Evolutionary conservation across 2,797 vertebrate species (phyloP), one percentile per base, ranked within the genome.

Genomic region (Orestias chungarensis): DNA sequence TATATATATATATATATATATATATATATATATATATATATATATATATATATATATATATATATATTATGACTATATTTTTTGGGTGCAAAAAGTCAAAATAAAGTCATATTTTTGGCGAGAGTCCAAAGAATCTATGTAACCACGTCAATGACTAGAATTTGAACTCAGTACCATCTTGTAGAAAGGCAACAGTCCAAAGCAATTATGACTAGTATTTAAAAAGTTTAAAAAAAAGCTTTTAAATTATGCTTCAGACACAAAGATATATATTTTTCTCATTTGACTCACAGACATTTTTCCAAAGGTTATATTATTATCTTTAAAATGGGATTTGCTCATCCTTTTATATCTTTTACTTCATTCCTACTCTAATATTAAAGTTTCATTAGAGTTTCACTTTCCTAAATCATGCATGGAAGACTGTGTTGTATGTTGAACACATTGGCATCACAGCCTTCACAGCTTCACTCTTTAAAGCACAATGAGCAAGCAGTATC

Each of bases 341-440:
- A 81, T 82, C 72, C 62, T 82, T 83, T 76, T 79, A 77, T 88
- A 70, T 76, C 15, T 18, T 70, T 61, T 73, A 43, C 71, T 77
- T 52, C 81, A 79, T 80, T 49, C 50, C 66, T 54, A 64, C 73
- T 87, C 75, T 71, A 83, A 83, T 82, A 86, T 73, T 80, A 46
- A 84, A 85, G 73, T 65, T n/a, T n/a, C n/a, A n/a, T n/a, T 70
- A 78, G 64, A 84, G 67, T 82, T 83, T 44, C 17, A 71, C 73
- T 88, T 86, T 70, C 35, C 79, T 91, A 86, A 90, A 88, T 90
- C 77, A 87, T 89, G 86, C 83, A 89, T 90, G 85, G 88, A 82
- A 62, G 70, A 59, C 70, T 83, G 55, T 79, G 71, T 78, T 79
- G 79, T 80, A 70, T 70, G 80, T 80, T 69, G 80, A 81, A 82